Percentiles rank a stretch among this genome's conserved stretches.
phyloP scores from a whole-genome alignment of 2,888 invertebrate species.

The Hyles lineata region DNA sequence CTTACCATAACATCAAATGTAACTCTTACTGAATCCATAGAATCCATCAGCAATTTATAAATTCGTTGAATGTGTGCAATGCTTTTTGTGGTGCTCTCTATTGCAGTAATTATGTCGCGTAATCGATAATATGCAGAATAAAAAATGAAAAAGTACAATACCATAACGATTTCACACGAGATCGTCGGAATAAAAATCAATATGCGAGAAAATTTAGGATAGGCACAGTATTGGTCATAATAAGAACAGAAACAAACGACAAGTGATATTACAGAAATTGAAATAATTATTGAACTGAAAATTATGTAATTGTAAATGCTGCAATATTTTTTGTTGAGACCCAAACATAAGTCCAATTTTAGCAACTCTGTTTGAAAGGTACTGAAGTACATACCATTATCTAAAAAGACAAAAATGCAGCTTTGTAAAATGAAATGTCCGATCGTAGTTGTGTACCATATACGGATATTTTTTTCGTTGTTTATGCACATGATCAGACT shows the following conservation, averaged over 20 bases:
- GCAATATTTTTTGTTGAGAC: not conserved
- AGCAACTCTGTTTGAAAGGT: not conserved
- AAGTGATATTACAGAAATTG: not conserved
- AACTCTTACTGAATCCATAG: not conserved
- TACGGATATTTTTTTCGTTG: not conserved
- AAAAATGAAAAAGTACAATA: not conserved
- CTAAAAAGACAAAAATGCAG: not conserved
- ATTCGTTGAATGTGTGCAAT: not conserved
- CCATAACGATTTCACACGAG: not conserved
- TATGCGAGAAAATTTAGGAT: not conserved
- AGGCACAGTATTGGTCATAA: not conserved
- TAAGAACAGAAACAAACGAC: not conserved
- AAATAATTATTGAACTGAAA: not conserved
- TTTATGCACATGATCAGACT: not conserved
- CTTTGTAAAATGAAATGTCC: not conserved
- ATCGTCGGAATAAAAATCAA: not conserved
- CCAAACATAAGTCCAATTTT: not conserved
- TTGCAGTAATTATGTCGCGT: not conserved
- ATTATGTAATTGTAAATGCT: not conserved
- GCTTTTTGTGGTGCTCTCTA: not conserved
- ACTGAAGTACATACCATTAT: not conserved
- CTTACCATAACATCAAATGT: conserved; percentile 4
- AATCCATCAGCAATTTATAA: not conserved
- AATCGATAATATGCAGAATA: conserved; percentile 1
- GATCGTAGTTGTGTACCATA: not conserved